A percentile compares a stretch with the other conserved stretches of the same genome.
Conservation (phyloP, 1,140 invertebrate genomes). For the Brachionus plicatilis region DNA sequence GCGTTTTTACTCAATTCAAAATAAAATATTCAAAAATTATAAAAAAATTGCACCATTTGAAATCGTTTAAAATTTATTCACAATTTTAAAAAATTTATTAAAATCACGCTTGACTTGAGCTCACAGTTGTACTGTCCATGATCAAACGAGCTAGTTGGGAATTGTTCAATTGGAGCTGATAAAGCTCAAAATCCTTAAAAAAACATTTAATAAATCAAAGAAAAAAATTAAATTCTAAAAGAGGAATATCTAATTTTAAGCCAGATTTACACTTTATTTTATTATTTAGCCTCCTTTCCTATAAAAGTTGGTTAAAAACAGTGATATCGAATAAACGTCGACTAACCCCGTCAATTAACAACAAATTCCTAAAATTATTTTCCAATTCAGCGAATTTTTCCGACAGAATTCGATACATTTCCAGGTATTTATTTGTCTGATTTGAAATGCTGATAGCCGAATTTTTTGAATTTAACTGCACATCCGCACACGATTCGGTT, state of each 20-base stretch:
- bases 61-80: not conserved
- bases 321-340: not conserved
- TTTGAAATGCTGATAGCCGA: not conserved
- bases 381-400: slow-evolving; percentile 39
- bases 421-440: slow-evolving; percentile 11
- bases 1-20: not conserved
- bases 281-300: not conserved
- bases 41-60: not conserved
- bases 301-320: not conserved
- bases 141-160: not conserved
- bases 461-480: not conserved
- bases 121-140: not conserved
- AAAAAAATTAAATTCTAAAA: not conserved
- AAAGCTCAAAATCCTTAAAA: slow-evolving; percentile 26
- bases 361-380: slow-evolving; percentile 32
- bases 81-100: not conserved
- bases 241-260: not conserved
- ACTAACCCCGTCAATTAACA: slow-evolving; percentile 32
- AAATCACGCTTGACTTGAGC: slow-evolving; percentile 12
- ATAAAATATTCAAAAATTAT: not conserved
- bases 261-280: not conserved
- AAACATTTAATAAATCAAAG: not conserved
- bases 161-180: slow-evolving; percentile 9
- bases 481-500: not conserved
- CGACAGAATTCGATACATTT: not conserved